Conservation (phyloP, 2,113 vertebrate species). For the Trinectes maculatus region DNA sequence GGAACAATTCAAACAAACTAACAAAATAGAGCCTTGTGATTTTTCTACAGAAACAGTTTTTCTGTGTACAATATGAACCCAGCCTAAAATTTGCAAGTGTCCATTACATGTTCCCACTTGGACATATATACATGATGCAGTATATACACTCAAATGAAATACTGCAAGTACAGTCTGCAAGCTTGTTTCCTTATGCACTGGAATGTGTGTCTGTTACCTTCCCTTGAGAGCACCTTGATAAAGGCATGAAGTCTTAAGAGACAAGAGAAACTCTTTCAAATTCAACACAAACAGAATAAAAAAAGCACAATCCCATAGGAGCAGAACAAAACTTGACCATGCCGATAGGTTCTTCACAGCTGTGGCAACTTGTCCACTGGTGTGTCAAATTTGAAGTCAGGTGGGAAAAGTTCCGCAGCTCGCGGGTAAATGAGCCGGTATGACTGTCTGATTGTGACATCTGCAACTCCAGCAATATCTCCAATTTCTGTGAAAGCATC, state of each 20-base stretch:
- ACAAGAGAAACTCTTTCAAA: constrained; percentile 61
- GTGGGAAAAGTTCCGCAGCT: constrained; percentile 96
- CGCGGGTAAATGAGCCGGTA: constrained; percentile 97
- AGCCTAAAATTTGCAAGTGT: constrained; percentile 75
- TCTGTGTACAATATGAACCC: constrained; percentile 90
- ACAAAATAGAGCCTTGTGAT: constrained; percentile 90
- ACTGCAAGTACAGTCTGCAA: constrained; percentile 66
- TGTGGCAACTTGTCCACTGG: constrained; percentile 98
- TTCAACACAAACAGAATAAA: constrained; percentile 43
- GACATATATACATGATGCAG: constrained; percentile 77
- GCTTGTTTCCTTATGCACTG: constrained; percentile 68
- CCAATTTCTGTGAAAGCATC: constrained; percentile 89
- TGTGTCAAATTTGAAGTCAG: constrained; percentile 99
- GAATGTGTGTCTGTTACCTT: constrained; percentile 79
- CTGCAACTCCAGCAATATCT: constrained; percentile 97
- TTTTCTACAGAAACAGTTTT: constrained; percentile 91
- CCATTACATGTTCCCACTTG: constrained; percentile 65
- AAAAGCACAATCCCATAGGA: constrained; percentile 49
- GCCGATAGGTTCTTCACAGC: constrained; percentile 82
- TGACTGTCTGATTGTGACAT: constrained; percentile 98
- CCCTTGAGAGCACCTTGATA: constrained; percentile 56
- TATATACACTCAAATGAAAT: constrained; percentile 77
- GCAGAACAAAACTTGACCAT: constrained; percentile 38
- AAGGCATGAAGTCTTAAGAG: constrained; percentile 54
- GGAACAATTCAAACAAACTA: constrained; percentile 80